A percentile compares a stretch with the other conserved stretches of the same genome.
Conservation (phyloP, 2,888 invertebrate genomes). For the Trilocha varians region DNA sequence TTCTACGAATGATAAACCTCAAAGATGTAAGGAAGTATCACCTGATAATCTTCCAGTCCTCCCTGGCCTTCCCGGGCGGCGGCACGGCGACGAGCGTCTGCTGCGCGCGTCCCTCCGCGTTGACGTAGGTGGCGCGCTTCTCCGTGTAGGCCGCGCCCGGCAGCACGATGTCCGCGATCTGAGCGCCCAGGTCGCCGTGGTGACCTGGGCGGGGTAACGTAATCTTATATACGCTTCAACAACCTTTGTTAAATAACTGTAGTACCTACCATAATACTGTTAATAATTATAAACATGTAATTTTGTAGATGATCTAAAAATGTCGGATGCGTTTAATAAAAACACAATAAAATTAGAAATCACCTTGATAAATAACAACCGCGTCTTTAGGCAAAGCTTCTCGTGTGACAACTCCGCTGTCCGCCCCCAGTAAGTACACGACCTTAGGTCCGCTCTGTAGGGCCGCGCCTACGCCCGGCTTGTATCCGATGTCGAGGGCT, state of each 20-base stretch:
- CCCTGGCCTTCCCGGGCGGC: conserved; percentile 93
- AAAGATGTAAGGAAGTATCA: too few species aligned
- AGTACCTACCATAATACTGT: too few species aligned
- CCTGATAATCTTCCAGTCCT: conserved; percentile 97
- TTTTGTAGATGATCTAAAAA: neutral
- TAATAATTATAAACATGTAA: too few species aligned
- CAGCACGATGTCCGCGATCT: conserved; percentile 92
- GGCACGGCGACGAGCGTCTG: conserved; percentile 89
- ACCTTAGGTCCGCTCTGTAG: conserved; percentile 82
- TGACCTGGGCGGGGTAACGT: too few species aligned
- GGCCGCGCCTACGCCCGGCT: conserved; percentile 77
- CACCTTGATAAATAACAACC: conserved; percentile 92
- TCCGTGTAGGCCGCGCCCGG: conserved; percentile 99
- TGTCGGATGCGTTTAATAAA: neutral
- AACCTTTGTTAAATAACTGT: too few species aligned
- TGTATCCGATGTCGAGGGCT: conserved; percentile 95
- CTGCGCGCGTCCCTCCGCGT: conserved; percentile 97
- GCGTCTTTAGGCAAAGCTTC: conserved; percentile 86
- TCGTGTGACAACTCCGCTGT: conserved; percentile 83
- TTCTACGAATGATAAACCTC: too few species aligned
- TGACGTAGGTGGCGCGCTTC: conserved; percentile 97
- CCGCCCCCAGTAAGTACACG: conserved; percentile 94
- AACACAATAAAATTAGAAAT: neutral
- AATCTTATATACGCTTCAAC: too few species aligned
- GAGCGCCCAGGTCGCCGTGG: conserved; percentile 96